Percentiles rank a stretch among this genome's conserved stretches.
phyloP scores from a whole-genome alignment of 2,113 vertebrate genomes.

The Australoheros scitulus region DNA sequence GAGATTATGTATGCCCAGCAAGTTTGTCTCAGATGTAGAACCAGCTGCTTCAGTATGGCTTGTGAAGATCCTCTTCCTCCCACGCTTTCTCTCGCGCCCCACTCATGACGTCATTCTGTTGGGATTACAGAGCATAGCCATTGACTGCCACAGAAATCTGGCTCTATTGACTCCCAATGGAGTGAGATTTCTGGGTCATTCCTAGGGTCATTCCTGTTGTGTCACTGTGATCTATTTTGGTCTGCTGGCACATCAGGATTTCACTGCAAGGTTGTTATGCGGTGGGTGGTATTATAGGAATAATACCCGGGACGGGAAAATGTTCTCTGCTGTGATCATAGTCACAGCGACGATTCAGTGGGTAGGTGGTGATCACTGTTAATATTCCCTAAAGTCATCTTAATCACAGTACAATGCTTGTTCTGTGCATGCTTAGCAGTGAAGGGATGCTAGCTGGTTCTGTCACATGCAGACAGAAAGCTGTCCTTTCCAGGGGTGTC shows the following conservation, averaged over 20 bases:
- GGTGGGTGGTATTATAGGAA: slow-evolving; percentile 1
- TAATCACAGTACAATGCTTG: background rate
- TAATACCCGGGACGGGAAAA: background rate
- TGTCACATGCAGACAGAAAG: background rate
- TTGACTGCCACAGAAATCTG: slow-evolving; percentile 15
- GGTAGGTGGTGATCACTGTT: background rate
- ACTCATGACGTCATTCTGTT: slow-evolving; percentile 18
- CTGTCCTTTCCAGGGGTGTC: too few relatives aligned
- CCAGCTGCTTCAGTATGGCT: slow-evolving; percentile 57
- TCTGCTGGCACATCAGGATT: slow-evolving; percentile 26
- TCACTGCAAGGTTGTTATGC: slow-evolving; percentile 7
- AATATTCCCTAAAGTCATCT: slow-evolving; percentile 17
- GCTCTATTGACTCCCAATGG: background rate
- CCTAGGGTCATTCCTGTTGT: slow-evolving; percentile 33
- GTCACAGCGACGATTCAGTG: slow-evolving; percentile 12
- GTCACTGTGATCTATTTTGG: slow-evolving; percentile 14
- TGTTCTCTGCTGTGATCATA: slow-evolving; percentile 29
- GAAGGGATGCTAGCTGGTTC: background rate
- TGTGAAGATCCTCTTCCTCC: slow-evolving; percentile 64
- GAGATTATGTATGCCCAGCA: slow-evolving; percentile 1
- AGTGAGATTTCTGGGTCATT: background rate
- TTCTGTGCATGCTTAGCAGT: background rate
- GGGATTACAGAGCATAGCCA: slow-evolving; percentile 45
- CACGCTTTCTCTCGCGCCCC: slow-evolving; percentile 35
- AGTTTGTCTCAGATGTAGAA: slow-evolving; percentile 48